Evolutionary conservation across 1,140 invertebrate genomes (phyloP).

Genomic region (Vollenhovia emeryi): DNA sequence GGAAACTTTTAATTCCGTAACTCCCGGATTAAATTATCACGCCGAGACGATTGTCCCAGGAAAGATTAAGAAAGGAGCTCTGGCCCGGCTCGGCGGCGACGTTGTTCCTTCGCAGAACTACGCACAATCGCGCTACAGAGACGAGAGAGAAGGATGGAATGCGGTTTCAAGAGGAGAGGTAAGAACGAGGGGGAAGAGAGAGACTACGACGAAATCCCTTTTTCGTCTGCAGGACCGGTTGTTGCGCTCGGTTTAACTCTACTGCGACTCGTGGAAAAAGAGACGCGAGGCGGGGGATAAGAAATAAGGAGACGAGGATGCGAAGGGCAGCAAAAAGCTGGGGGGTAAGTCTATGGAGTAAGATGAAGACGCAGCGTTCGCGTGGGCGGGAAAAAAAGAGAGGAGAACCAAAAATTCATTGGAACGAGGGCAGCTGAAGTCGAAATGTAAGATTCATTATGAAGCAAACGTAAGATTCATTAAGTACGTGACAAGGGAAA

Average conservation of each 20-base stretch:
- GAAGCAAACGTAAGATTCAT: slow-evolving; percentile 62
- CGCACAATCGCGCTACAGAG: slow-evolving; percentile 60
- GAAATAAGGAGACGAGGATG: slow-evolving; percentile 62
- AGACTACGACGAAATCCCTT: slow-evolving; percentile 69
- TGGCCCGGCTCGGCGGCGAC: slow-evolving; percentile 54
- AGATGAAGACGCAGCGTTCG: slow-evolving; percentile 6
- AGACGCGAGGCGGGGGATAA: not conserved
- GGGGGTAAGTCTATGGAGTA: slow-evolving; percentile 45
- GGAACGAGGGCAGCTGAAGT: slow-evolving; percentile 1
- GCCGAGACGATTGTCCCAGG: slow-evolving; percentile 79
- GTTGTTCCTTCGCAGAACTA: slow-evolving; percentile 60
- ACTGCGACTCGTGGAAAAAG: slow-evolving; percentile 62
- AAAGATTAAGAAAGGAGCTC: slow-evolving; percentile 81
- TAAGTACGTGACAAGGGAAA: not conserved
- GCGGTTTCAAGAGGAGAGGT: not conserved
- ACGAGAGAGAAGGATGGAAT: not conserved
- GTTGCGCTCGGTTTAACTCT: slow-evolving; percentile 74
- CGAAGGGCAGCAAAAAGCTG: slow-evolving; percentile 16
- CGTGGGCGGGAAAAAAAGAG: not conserved
- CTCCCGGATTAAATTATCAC: slow-evolving; percentile 83
- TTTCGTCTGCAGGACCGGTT: slow-evolving; percentile 72
- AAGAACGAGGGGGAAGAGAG: not conserved
- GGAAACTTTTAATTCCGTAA: slow-evolving; percentile 84
- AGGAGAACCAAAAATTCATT: slow-evolving; percentile 40
- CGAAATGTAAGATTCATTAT: slow-evolving; percentile 61